Base-by-base conservation (phyloP, 2,113 vertebrate species). In the Anser brachyrhynchus region DNA sequence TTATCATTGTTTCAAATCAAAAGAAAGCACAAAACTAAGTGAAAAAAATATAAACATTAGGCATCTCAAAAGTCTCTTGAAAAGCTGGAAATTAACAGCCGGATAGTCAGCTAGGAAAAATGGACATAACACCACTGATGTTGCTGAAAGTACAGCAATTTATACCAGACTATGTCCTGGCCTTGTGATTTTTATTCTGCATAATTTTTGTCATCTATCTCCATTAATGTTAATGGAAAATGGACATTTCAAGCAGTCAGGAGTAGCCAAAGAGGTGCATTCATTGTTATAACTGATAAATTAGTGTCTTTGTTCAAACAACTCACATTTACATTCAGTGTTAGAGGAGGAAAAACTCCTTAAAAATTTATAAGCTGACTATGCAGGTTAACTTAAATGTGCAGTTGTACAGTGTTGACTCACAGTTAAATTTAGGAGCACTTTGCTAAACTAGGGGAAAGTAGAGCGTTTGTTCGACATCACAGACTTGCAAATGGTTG, bases 341-440 rank as follows among this genome's bases (percentile, higher is more conserved):
- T 87, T 92, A 73, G 74, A 55, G 66, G 76, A 92, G 55, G 62
- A 79, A 91, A 93, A 93, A 59, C 91, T 94, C 57, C 95, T 97
- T 93, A 97, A 95, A 97, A 91, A 96, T 97, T 92, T 93, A 93
- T 94, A 96, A 97, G 93, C 94, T 97, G 96, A 97, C 95, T 96
- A 22, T 89, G 95, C 96, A 97, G 84, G 93, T 95, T 97, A 96
- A 96, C 91, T 94, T 93, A 92, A 94, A 95, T 94, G 77, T 87
- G 87, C 89, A 94, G 43, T 84, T 0, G 10, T 70, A 92, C 67
- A 69, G 90, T 85, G 96, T 97, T 96, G 93, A 93, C 92, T 97
- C 94, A 95, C 84, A 96, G 94, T 93, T 97, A 97, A 96, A 96
- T 96, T 97, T 97, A 97, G 96, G 84, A 82, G 46, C 59, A 64